Evolutionary conservation across 2,797 vertebrate species (phyloP), one percentile per base, ranked within the genome.

Genomic region (Bufotes viridis): DNA sequence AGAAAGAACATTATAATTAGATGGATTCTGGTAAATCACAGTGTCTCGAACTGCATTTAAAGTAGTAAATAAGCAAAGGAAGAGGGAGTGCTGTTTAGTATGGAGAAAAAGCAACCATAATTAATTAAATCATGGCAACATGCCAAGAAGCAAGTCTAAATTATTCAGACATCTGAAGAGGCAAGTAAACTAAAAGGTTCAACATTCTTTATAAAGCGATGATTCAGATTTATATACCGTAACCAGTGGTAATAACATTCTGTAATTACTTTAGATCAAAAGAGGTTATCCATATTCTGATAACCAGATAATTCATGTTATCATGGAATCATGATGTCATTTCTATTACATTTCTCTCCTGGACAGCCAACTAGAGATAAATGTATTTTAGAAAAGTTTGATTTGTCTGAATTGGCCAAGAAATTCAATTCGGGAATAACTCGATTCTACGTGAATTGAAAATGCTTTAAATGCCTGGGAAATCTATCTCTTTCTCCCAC

Each of bases 51-150:
- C 86, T 51, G 63, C 88, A 87, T 78, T 89, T 63, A 87, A 89
- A 89, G 88, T 84, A 89, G 88, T 89, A 89, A 89, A 87, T 84
- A 89, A 81, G 74, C 82, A 80, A 80, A 78, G 61, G 75, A 79
- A 86, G 84, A 89, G 20, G 88, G 84, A 86, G 81, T 83, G 53
- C 87, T 87, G 83, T 87, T 89, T 89, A 80, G 81, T 74, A 80
- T 80, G 65, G 70, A 87, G 82, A 34, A 89, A 86, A 89, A 87
- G 80, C 88, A 79, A 84, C 74, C 42, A 42, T 87, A 87, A 87
- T 89, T 89, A 89, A 89, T 89, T 74, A 53, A 87, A 87, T 78
- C 81, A 42, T 89, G 88, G 88, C 88, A 72, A 61, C 34, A 51
- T n/a, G 55, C 88, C 81, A 89, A 67, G 49, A 84, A 87, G 57